These are phyloP conservation scores for Fragum sueziense DNA, from an alignment of 2,888 invertebrate species.

Conservation along the genomic window DNA sequence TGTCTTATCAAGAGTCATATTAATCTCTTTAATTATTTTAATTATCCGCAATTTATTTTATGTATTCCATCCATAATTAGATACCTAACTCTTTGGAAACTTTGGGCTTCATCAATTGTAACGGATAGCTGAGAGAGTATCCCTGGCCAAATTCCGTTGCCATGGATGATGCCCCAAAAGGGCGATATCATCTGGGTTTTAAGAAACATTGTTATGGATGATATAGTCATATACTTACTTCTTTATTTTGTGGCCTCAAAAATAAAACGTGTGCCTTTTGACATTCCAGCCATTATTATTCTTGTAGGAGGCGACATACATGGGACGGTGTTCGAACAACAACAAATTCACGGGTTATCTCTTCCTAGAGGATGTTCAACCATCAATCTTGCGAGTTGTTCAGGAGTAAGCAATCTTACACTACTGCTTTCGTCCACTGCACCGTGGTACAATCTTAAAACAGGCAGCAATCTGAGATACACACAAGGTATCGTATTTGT, in stretches of 20 bases:
- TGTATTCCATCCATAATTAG: too few relatives aligned
- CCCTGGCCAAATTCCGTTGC: too few relatives aligned
- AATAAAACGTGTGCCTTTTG: neutral
- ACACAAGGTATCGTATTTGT: conserved; percentile 14
- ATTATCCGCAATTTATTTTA: too few relatives aligned
- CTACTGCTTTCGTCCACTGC: conserved; percentile 11
- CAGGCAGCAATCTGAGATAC: neutral
- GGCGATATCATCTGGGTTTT: neutral
- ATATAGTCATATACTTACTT: neutral
- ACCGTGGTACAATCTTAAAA: neutral
- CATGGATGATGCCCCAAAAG: neutral
- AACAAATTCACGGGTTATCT: neutral
- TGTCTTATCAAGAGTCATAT: too few relatives aligned
- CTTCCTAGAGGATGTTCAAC: conserved; percentile 13
- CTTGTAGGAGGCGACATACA: neutral
- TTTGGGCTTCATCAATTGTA: too few relatives aligned
- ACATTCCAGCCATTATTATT: neutral
- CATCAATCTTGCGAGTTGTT: neutral
- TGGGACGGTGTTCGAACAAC: neutral
- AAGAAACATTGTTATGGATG: neutral
- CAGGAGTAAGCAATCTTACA: neutral
- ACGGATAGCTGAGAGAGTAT: neutral
- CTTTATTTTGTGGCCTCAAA: neutral
- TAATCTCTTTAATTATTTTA: too few relatives aligned
- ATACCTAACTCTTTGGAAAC: too few relatives aligned